Base-by-base conservation (phyloP, 2,797 vertebrate genomes). In the Astyanax mexicanus region DNA sequence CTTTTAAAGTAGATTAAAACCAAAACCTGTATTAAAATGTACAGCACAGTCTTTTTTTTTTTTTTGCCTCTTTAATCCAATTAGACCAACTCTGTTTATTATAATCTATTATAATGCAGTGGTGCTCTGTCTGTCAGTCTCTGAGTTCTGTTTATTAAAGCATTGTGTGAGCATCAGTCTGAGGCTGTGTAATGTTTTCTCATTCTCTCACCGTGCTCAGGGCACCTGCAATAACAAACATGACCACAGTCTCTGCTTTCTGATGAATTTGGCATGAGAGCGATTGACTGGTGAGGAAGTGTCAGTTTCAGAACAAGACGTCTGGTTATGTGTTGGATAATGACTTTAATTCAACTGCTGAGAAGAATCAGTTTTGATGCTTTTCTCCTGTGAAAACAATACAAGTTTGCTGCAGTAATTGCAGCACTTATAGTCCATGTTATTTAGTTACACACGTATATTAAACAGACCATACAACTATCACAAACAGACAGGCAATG, bases 221-320 rank as follows among this genome's bases (percentile, higher is more conserved):
- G n/a, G 58, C 58, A 61, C 35, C 21, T 62, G 37, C 7, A 62
- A 62, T 37, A 42, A 42, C 37, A 61, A 21, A 40, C 21, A 42
- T 13, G 29, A 42, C 37, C 58, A 62, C 60, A 42, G 62, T 62
- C 19, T 23, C 62, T 23, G 37, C 62, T 23, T 42, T 42, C 6
- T 23, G 60, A 62, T 37, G 3, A 61, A 61, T 61, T n/a, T 21
- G 17, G 29, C 17, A 6, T 5, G n/a, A 42, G 19, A 25, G n/a
- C n/a, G 19, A 12, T 25, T 42, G 3, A 5, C 19, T 13, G 21
- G 19, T 38, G 19, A 21, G 12, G 19, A 62, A 19, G 57, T 37
- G 57, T 60, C n/a, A 12, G 35, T 37, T 60, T 60, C 57, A 60
- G 57, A 37, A 32, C 0, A 8, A 58, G 6, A 35, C 19, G 8